phyloP scores from a whole-genome alignment of 2,888 invertebrate species.

The Cylloceria caligata region DNA sequence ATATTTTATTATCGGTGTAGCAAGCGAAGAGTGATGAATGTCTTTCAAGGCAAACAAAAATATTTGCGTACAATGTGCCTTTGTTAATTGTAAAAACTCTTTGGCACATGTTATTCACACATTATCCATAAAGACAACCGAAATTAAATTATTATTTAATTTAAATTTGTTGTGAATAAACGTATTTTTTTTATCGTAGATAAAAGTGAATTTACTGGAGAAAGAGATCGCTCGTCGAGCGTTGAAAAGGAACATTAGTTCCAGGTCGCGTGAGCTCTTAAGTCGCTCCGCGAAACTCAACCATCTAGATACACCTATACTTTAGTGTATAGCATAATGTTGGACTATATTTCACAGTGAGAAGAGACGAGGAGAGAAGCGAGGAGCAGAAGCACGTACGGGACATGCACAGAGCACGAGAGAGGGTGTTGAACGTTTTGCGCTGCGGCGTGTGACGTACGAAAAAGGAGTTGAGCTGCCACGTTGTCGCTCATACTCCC shows the following conservation, averaged over 20 bases:
- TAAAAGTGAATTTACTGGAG: slow-evolving; percentile 40
- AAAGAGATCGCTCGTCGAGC: slow-evolving; percentile 48
- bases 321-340: slow-evolving; percentile 47
- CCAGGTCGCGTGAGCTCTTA: slow-evolving; percentile 60
- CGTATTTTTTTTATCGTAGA: slow-evolving; percentile 24
- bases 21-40: background rate
- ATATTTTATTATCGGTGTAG: slow-evolving; percentile 29
- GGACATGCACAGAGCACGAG: slow-evolving; percentile 10
- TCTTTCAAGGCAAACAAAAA: slow-evolving; percentile 15
- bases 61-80: slow-evolving; percentile 2
- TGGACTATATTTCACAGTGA: slow-evolving; percentile 55
- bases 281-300: slow-evolving; percentile 50
- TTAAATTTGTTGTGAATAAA: slow-evolving; percentile 46
- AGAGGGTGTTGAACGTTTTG: slow-evolving; percentile 58
- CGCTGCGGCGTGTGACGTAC: slow-evolving; percentile 47
- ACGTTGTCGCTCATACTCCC: slow-evolving; percentile 32
- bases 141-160: no score
- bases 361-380: slow-evolving; percentile 27
- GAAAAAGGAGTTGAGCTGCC: slow-evolving; percentile 28
- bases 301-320: slow-evolving; percentile 33
- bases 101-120: slow-evolving; percentile 11
- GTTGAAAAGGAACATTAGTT: slow-evolving; percentile 57
- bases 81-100: background rate
- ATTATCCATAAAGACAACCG: slow-evolving; percentile 6
- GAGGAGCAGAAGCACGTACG: slow-evolving; percentile 42